Evolutionary conservation across 2,888 invertebrate species (phyloP), one percentile per base, ranked within the genome.

Genomic region (Cantharis flavilabris): DNA sequence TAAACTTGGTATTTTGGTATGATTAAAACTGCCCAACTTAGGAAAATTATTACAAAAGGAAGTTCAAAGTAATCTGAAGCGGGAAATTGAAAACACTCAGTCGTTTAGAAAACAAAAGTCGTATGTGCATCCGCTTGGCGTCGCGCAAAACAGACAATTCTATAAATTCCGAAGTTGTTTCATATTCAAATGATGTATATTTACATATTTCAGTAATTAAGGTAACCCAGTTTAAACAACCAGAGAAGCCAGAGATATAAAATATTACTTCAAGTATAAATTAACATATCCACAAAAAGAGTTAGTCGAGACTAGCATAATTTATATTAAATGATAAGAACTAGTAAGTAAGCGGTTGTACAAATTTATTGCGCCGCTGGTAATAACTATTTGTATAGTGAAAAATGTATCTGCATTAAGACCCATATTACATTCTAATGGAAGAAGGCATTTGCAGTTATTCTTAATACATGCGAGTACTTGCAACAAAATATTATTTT

Each of bases 141-240:
- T 82, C 84, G 81, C 76, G 80, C 82, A 80, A 81, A 82, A 82
- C 83, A 82, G 84, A 85, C 84, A 85, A 85, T 85, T 85, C 84
- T 84, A 85, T 85, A 85, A 86, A 86, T 86, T 84, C 81, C 77
- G 78, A 79, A 81, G 79, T 84, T 84, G 83, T 85, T 85, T 84
- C 84, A 85, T 85, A 86, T 86, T 87, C 86, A 85, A 86, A 85
- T 85, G 83, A 84, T 82, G 83, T 82, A 80, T 85, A 86, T 86
- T 87, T 87, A 85, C 87, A 87, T 87, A 87, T 86, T 86, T 84
- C 83, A 83, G 86, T 87, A 86, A 87, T 87, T 87, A 86, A 86
- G 86, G 84, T 86, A 84, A 83, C 83, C 84, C 81, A 80, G 80
- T 76, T 76, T 80, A 80, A 80, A 81, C 80, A 75, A 73, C 65